These are phyloP conservation scores for Thinocorus orbignyianus DNA, from an alignment of 2,113 vertebrate species.

Conservation along the genomic window DNA sequence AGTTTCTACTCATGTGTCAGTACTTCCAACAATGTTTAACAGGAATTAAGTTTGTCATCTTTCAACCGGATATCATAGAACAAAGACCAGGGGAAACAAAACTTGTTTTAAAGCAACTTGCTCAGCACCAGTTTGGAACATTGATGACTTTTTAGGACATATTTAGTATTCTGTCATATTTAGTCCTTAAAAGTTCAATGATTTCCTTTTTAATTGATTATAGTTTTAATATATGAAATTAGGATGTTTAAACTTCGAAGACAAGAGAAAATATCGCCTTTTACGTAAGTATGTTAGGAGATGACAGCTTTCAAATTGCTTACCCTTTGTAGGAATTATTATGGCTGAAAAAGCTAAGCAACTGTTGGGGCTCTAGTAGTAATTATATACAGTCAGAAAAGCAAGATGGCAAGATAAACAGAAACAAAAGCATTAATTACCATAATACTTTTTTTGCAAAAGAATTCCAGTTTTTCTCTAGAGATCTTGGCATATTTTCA, in stretches of 20 bases:
- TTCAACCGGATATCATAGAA: neutral
- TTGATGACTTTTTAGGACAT: neutral
- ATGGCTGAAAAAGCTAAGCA: neutral
- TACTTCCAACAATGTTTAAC: neutral
- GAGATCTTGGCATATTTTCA: neutral
- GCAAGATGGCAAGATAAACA: neutral
- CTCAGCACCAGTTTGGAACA: neutral
- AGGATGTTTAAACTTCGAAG: neutral
- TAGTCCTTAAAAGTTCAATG: neutral
- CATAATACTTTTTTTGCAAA: neutral
- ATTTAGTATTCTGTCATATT: neutral
- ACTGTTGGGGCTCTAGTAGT: neutral
- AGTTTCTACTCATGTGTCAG: neutral
- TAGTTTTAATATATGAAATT: neutral
- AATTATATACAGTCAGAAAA: fast-evolving
- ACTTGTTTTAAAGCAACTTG: neutral
- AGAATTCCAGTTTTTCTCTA: neutral
- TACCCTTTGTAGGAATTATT: neutral
- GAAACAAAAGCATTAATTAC: neutral
- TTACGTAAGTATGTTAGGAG: neutral
- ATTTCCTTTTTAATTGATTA: too few species aligned
- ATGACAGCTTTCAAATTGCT: neutral
- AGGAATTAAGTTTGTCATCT: neutral
- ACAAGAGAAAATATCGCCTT: fast-evolving
- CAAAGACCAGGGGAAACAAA: neutral